Evolutionary conservation across 2,113 vertebrate species (phyloP), one percentile per base, ranked within the genome.

Genomic region (Chrysemys picta): DNA sequence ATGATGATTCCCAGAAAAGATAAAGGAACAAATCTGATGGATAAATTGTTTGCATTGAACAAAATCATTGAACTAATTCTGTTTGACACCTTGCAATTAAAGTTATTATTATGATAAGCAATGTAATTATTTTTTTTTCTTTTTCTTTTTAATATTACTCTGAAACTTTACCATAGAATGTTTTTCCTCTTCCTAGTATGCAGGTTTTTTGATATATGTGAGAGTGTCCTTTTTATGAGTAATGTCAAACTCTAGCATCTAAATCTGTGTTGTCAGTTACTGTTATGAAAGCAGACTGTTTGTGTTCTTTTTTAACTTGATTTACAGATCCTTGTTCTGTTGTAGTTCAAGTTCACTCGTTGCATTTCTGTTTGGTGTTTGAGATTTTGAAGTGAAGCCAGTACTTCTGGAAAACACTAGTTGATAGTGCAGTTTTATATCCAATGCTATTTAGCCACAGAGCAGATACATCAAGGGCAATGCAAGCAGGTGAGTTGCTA

Each of bases 161-260:
- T 72, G 35, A 8, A 72, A 72, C 19, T 38, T 38, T 72, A 38
- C 16, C n/a, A n/a, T n/a, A 72, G n/a, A n/a, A 72, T 72, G 65
- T 21, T 38, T 38, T 72, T 72, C 21, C 19, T 72, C 9, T 38
- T 72, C 8, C 9, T 22, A 21, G 35, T n/a, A 59, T 0, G 0
- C 6, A 57, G 65, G 52, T 76, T 4, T 6, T 81, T 91, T 76
- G 35, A 16, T 80, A 4, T n/a, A 8, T 47, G 1, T 4, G 47
- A n/a, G 7, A 19, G 5, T 24, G 8, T 59, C 19, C 19, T 76
- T 62, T 84, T 72, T 27, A 78, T 81, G 91, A 87, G 31, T n/a
- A 3, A 17, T 38, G 17, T 2, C 16, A 54, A 50, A 54, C 5
- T 52, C 31, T 24, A 38, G 45, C 3, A 27, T 57, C 35, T 4